A percentile compares a stretch with the other conserved stretches of the same genome.
Evolutionary conservation across 2,113 vertebrate species (phyloP).

Genomic region (Desmodus rotundus): DNA sequence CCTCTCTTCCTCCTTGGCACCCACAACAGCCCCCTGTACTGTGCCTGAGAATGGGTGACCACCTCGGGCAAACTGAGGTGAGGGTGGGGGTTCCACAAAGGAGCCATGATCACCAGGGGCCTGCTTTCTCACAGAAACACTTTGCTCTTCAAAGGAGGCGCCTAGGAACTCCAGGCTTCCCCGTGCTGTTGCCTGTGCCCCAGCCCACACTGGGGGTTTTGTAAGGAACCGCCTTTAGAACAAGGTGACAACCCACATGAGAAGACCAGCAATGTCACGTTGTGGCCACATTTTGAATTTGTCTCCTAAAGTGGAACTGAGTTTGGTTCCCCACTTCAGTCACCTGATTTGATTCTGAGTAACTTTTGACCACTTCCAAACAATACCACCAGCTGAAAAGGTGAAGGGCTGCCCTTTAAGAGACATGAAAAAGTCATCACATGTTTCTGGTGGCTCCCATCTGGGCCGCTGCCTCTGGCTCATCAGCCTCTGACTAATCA

Average conservation of each 20-base stretch:
- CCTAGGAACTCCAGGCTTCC: not conserved
- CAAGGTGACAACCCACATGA: rapidly evolving
- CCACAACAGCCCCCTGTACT: not conserved
- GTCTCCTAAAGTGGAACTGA: not conserved
- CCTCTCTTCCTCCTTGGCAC: not conserved
- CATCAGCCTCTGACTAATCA: no score
- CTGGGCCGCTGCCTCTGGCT: rapidly evolving
- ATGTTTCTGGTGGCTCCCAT: rapidly evolving
- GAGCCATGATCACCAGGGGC: rapidly evolving
- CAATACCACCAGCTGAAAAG: not conserved
- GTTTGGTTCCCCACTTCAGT: not conserved
- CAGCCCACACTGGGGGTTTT: rapidly evolving
- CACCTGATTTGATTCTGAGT: not conserved
- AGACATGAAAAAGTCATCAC: not conserved
- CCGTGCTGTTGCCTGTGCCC: not conserved
- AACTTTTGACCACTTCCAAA: not conserved
- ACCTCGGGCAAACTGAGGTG: not conserved
- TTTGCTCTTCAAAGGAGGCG: not conserved
- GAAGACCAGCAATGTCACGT: not conserved
- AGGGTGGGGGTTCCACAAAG: no score
- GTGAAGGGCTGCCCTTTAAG: not conserved
- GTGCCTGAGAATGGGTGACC: not conserved
- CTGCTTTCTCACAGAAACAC: not conserved
- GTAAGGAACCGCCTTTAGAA: rapidly evolving
- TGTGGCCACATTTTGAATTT: not conserved